A percentile compares a stretch with the other conserved stretches of the same genome.
Evolutionary conservation across 2,888 invertebrate genomes (phyloP).

Genomic region (Villa cingulata): DNA sequence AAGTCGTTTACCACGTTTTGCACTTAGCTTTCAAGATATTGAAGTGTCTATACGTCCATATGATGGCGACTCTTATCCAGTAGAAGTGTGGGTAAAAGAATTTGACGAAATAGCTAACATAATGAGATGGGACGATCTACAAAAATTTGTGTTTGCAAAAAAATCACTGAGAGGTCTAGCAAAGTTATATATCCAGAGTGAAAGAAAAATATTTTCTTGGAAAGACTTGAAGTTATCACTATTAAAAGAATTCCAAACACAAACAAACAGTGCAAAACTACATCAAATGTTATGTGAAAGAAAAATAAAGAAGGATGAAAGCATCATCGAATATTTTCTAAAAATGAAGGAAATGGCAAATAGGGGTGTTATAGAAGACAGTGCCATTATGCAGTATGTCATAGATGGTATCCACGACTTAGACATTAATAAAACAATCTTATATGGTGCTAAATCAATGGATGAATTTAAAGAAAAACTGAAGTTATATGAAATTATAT

Average conservation of each 20-base stretch:
- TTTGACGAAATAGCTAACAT: background rate
- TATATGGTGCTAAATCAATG: conserved; percentile 15
- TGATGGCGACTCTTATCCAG: background rate
- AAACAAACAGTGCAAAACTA: conserved; percentile 1
- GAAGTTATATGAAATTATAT: conserved; percentile 2
- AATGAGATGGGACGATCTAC: background rate
- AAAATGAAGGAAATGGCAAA: conserved; percentile 7
- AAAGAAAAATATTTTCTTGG: conserved; percentile 2
- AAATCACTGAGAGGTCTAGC: background rate
- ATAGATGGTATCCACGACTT: conserved; percentile 20
- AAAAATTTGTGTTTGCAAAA: background rate
- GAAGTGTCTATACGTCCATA: conserved; percentile 6
- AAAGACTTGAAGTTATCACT: conserved; percentile 2
- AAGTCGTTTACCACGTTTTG: too few relatives aligned
- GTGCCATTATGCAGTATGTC: conserved; percentile 20
- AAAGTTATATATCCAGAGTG: background rate
- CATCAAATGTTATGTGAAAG: conserved; percentile 4
- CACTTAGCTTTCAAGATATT: conserved; percentile 2
- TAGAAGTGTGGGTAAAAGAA: background rate
- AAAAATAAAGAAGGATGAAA: conserved; percentile 3
- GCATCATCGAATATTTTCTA: conserved; percentile 7
- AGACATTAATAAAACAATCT: conserved; percentile 14
- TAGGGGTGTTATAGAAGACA: conserved; percentile 13
- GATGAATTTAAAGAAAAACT: conserved; percentile 3
- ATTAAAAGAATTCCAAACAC: conserved; percentile 4